A percentile compares a stretch with the other conserved stretches of the same genome.
phyloP scores from a whole-genome alignment of 2,888 invertebrate genomes.

The Loripinus fragilis region DNA sequence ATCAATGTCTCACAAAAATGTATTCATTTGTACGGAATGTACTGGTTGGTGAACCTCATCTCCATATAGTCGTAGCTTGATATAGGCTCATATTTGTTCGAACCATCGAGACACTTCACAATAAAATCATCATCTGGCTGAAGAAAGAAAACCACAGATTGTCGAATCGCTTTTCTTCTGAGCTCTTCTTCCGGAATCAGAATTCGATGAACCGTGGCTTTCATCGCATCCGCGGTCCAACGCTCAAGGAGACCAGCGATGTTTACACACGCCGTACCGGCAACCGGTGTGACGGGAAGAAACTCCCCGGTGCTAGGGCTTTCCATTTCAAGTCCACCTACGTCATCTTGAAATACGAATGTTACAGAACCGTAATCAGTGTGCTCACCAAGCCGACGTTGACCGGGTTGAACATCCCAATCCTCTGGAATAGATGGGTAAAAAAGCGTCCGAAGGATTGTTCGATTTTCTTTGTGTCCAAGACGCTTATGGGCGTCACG shows the following conservation, averaged over 20 bases:
- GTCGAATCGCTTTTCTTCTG: constrained; percentile 42
- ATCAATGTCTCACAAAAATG: too few relatives aligned
- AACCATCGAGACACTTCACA: constrained; percentile 35
- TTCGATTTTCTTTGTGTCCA: constrained; percentile 25
- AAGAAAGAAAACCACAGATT: constrained; percentile 66
- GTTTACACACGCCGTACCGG: constrained; percentile 90
- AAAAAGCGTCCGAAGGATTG: constrained; percentile 28
- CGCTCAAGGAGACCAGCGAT: constrained; percentile 90
- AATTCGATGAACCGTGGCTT: constrained; percentile 85
- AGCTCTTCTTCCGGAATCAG: constrained; percentile 58
- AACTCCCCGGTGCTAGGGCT: constrained; percentile 86
- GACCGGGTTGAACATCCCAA: constrained; percentile 57
- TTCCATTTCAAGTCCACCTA: constrained; percentile 65
- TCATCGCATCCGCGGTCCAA: constrained; percentile 89
- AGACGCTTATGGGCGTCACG: constrained; percentile 29
- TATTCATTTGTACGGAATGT: too few relatives aligned
- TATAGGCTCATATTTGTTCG: background rate
- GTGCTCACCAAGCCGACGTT: constrained; percentile 69
- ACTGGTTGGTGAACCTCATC: background rate
- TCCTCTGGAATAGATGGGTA: constrained; percentile 37
- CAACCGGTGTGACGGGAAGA: constrained; percentile 90
- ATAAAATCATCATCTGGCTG: constrained; percentile 64
- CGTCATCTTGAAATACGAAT: constrained; percentile 66
- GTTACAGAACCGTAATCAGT: constrained; percentile 68
- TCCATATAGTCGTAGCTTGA: constrained; percentile 24